phyloP scores from a whole-genome alignment of 2,888 invertebrate genomes.

The Hecatera dysodea region DNA sequence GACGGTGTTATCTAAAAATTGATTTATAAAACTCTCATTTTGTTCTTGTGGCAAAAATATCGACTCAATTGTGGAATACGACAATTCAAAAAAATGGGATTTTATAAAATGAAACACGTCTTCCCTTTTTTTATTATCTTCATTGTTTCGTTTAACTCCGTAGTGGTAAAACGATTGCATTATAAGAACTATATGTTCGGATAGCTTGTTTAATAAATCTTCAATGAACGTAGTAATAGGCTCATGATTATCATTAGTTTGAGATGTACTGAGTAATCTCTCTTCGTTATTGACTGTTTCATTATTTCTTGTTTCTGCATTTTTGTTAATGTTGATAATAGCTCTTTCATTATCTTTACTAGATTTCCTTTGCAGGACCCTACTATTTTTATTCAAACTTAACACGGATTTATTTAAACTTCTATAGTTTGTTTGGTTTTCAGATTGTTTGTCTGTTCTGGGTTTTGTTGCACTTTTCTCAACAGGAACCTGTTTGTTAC shows the following conservation, averaged over 20 bases:
- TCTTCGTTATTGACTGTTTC: neutral
- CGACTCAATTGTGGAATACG: slow-evolving; percentile 66
- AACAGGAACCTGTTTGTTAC: neutral
- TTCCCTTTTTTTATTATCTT: slow-evolving; percentile 10
- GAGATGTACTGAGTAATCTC: neutral
- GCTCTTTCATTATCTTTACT: neutral
- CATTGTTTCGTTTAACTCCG: neutral
- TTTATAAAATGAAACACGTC: slow-evolving; percentile 59
- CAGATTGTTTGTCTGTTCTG: neutral
- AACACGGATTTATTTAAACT: slow-evolving; percentile 10
- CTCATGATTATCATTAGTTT: neutral
- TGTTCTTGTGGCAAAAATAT: slow-evolving; percentile 72
- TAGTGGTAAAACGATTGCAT: slow-evolving; percentile 60
- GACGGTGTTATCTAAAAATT: slow-evolving; percentile 68
- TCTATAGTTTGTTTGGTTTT: neutral
- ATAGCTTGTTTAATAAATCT: slow-evolving; percentile 55
- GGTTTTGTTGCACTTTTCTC: neutral
- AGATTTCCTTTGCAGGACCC: neutral
- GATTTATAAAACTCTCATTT: slow-evolving; percentile 65
- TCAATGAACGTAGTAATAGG: slow-evolving; percentile 20
- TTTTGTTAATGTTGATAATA: neutral
- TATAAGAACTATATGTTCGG: slow-evolving; percentile 65
- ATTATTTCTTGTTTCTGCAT: neutral
- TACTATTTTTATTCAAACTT: slow-evolving; percentile 8
- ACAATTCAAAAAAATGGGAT: slow-evolving; percentile 69